A percentile compares a stretch with the other conserved stretches of the same genome.
Evolutionary conservation across 1,140 invertebrate species (phyloP).

Genomic region (Parapsyche elsis): DNA sequence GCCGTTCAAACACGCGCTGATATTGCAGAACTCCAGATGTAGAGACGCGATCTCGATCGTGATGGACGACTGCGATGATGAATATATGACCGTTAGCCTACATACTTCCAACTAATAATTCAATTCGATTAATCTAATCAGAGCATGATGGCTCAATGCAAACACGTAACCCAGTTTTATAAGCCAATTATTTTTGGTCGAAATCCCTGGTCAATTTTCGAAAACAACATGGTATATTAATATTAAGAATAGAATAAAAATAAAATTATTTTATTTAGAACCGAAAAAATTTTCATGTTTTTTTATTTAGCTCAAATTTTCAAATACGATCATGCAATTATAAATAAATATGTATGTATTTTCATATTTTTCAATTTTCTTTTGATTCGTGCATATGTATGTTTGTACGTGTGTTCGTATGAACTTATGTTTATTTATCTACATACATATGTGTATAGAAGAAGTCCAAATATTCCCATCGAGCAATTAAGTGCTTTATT

Average conservation of each 20-base stretch:
- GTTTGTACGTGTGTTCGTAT: not conserved
- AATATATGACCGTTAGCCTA: constrained; percentile 22
- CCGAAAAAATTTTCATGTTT: too few species aligned
- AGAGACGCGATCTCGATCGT: not conserved
- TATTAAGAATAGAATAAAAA: too few species aligned
- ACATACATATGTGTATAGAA: not conserved
- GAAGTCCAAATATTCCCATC: not conserved
- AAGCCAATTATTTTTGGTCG: not conserved
- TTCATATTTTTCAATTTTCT: too few species aligned
- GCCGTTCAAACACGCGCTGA: not conserved
- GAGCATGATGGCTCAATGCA: constrained; percentile 31
- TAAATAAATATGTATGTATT: not conserved
- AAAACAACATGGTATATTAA: not conserved
- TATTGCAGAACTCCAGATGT: not conserved
- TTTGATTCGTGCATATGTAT: not conserved
- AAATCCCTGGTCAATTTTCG: not conserved
- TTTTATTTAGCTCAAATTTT: too few species aligned
- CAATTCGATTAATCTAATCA: constrained; percentile 44
- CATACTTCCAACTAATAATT: constrained; percentile 22
- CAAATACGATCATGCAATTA: too few species aligned
- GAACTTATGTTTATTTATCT: not conserved
- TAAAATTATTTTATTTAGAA: too few species aligned
- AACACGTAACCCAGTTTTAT: constrained; percentile 31
- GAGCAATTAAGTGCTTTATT: not conserved
- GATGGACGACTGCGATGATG: not conserved